Base-by-base conservation (phyloP, 2,797 vertebrate genomes). In the Hephaestus fuliginosus region DNA sequence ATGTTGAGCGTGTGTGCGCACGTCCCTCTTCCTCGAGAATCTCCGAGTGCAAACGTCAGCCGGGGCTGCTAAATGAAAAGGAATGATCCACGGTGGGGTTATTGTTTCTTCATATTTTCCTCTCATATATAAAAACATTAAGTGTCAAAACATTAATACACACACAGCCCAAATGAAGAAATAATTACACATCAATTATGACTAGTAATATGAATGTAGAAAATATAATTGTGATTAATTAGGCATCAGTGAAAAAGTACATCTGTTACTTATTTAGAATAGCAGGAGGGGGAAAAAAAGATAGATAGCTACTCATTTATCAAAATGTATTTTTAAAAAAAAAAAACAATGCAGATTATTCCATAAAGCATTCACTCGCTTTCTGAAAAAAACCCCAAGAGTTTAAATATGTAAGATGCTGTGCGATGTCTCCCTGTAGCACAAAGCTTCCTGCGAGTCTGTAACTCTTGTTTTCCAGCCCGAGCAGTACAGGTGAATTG, bases 401-500 rank as follows among this genome's bases (percentile, higher is more conserved):
- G 11, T 55, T 28, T 39, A 71, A 78, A 73, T 49, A 71, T 65
- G 65, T 44, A 48, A 56, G 20, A 46, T 43, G 58, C 20, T n/a
- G 10, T n/a, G n/a, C 36, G 53, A 67, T 70, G 60, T 72, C 63
- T 82, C 12, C 9, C 36, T 33, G 46, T 11, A 58, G 68, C 43
- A 62, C 22, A 62, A 53, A 43, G 69, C 69, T 58, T 62, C 70
- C 73, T 46, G 15, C 20, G 33, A 60, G 52, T 81, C 67, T 57
- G 51, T 46, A 30, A 65, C 61, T 74, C 48, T 72, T 46, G 76
- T 80, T 73, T 83, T 57, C 13, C 62, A 68, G 62, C 74, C 70
- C 43, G 53, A 74, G 78, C 73, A 1, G 70, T 78, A 67, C 89
- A 91, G 91, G 91, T 91, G 86, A 93, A 89, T 64, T 78, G 89